These are phyloP conservation scores for Thecophora atra DNA, from an alignment of 2,888 invertebrate species.

Conservation along the genomic window DNA sequence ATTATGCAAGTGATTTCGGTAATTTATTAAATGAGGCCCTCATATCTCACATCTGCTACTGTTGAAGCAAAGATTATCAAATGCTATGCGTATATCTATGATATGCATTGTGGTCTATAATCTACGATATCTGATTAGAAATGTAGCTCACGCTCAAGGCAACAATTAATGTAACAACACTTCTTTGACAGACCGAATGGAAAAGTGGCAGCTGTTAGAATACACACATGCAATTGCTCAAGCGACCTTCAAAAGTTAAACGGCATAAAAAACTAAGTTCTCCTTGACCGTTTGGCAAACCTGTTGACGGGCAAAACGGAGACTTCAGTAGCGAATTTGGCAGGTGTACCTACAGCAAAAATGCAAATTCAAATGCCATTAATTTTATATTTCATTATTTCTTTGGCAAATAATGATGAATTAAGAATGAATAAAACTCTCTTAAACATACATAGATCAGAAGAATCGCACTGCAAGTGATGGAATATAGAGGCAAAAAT, in stretches of 20 bases:
- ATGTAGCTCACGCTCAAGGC: background rate
- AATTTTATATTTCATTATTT: too few species aligned
- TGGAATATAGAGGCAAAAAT: too few species aligned
- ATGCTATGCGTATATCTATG: too few species aligned
- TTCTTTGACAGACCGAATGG: too few species aligned
- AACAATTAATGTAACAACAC: background rate
- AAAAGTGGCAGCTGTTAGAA: conserved; percentile 2
- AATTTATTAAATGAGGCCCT: conserved; percentile 31
- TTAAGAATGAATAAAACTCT: too few species aligned
- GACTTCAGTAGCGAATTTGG: background rate
- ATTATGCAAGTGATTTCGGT: conserved; percentile 45
- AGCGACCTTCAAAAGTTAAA: background rate
- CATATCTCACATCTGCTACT: conserved; percentile 39
- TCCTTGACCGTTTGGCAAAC: background rate
- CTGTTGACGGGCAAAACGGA: background rate
- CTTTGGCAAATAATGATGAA: too few species aligned
- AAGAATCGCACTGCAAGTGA: too few species aligned
- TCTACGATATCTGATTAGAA: background rate
- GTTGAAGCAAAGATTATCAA: too few species aligned
- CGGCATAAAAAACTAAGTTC: background rate
- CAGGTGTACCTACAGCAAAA: background rate
- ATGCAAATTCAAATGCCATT: too few species aligned
- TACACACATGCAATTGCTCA: background rate
- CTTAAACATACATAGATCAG: too few species aligned
- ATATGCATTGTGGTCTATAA: too few species aligned